A percentile compares a stretch with the other conserved stretches of the same genome.
These are phyloP conservation scores for Drosophila cardini DNA, from an alignment of 1,140 invertebrate species.

Conservation along the genomic window DNA sequence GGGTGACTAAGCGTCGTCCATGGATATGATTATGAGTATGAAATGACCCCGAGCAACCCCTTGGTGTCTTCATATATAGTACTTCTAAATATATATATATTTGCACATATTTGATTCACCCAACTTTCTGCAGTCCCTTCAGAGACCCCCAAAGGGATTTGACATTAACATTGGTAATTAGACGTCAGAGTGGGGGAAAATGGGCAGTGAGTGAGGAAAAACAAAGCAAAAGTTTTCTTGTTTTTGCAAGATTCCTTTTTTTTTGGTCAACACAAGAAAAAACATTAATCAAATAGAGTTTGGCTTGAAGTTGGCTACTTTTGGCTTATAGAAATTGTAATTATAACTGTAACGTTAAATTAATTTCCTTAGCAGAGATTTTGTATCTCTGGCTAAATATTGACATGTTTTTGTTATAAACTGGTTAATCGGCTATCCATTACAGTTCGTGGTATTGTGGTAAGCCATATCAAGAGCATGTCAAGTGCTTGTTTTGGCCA, in stretches of 20 bases:
- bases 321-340: neutral
- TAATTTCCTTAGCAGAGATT: too few relatives aligned
- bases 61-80: constrained; percentile 5
- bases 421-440: neutral
- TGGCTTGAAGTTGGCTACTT: neutral
- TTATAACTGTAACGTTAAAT: too few relatives aligned
- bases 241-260: constrained; percentile 14
- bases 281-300: constrained; percentile 46
- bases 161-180: constrained; percentile 77
- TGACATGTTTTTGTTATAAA: neutral
- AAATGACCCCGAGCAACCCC: constrained; percentile 43
- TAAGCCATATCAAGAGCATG: neutral
- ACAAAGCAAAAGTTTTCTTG: constrained; percentile 22
- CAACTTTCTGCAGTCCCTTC: neutral
- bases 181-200: constrained; percentile 28
- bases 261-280: constrained; percentile 24
- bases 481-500: constrained; percentile 26
- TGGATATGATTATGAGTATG: constrained; percentile 17
- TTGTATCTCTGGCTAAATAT: too few relatives aligned
- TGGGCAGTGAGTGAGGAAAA: constrained; percentile 32
- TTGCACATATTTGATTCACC: constrained; percentile 58
- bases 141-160: constrained; percentile 62
- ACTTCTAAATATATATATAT: constrained; percentile 17
- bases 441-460: constrained; percentile 7
- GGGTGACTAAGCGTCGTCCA: constrained; percentile 56